Conservation (phyloP, 2,797 vertebrate species). For the Channa striata region DNA sequence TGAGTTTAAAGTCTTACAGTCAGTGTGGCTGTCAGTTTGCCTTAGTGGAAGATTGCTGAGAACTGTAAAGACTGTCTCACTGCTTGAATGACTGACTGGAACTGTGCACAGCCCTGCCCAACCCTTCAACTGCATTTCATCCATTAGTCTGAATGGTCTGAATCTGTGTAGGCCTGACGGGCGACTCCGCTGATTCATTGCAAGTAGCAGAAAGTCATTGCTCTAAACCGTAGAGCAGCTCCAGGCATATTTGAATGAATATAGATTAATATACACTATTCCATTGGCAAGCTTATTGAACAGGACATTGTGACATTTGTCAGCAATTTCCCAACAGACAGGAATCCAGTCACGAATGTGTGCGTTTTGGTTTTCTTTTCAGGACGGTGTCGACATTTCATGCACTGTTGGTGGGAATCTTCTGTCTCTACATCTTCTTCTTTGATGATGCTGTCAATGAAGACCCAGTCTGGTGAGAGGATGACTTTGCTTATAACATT, state of each 20-base stretch:
- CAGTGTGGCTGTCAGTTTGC: slow-evolving; percentile 35
- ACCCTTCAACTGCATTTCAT: slow-evolving; percentile 72
- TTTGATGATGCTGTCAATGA: slow-evolving; percentile 92
- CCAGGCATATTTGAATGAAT: slow-evolving; percentile 27
- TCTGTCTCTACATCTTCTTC: slow-evolving; percentile 92
- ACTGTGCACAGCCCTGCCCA: slow-evolving; percentile 46
- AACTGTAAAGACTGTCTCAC: slow-evolving; percentile 45
- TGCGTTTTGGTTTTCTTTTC: slow-evolving; percentile 37
- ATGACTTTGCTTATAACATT: too few species aligned
- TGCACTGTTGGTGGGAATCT: slow-evolving; percentile 92
- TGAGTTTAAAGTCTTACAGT: slow-evolving; percentile 25
- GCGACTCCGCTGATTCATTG: slow-evolving; percentile 58
- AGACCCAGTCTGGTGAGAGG: slow-evolving; percentile 96
- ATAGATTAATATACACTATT: neutral
- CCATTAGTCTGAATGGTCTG: slow-evolving; percentile 69
- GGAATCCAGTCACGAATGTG: slow-evolving; percentile 4
- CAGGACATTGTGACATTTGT: slow-evolving; percentile 1
- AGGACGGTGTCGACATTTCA: slow-evolving; percentile 97
- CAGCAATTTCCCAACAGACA: neutral
- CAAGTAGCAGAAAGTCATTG: slow-evolving; percentile 30
- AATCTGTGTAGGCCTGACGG: slow-evolving; percentile 61
- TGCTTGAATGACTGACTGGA: slow-evolving; percentile 55
- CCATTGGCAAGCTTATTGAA: neutral
- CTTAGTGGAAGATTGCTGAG: slow-evolving; percentile 49
- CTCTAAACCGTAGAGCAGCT: slow-evolving; percentile 31